Conservation (phyloP, 2,113 vertebrate species). For the Amblyopsis rosae region DNA sequence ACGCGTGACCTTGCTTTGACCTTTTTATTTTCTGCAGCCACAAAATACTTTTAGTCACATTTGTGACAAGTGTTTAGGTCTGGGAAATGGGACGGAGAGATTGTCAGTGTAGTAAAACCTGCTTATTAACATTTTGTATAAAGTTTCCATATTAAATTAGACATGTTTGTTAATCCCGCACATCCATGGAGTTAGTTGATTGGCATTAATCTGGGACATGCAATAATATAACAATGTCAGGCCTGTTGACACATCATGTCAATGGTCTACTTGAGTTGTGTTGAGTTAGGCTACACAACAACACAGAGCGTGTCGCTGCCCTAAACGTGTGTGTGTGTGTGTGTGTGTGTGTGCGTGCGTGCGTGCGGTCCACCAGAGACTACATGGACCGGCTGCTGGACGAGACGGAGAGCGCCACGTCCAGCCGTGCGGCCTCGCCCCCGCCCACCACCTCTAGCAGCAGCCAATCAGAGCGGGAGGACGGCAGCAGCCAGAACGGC, state of each 20-base stretch:
- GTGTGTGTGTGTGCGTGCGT: slow-evolving; percentile 17
- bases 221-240: too few species aligned
- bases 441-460: slow-evolving; percentile 87
- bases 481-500: slow-evolving; percentile 89
- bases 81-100: too few species aligned
- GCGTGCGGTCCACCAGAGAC: slow-evolving; percentile 77
- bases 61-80: too few species aligned
- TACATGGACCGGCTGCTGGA: slow-evolving; percentile 94
- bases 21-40: background rate
- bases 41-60: background rate
- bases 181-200: too few species aligned
- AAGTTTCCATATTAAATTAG: too few species aligned
- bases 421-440: slow-evolving; percentile 85
- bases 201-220: too few species aligned
- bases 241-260: too few species aligned
- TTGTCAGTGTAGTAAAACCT: too few species aligned
- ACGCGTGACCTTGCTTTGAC: slow-evolving; percentile 8
- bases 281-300: too few species aligned
- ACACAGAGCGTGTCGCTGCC: background rate
- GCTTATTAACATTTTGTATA: too few species aligned
- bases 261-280: too few species aligned
- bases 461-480: slow-evolving; percentile 88
- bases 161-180: too few species aligned
- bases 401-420: slow-evolving; percentile 89
- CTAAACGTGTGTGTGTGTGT: background rate